A percentile compares a stretch with the other conserved stretches of the same genome.
Conservation (phyloP, 2,888 invertebrate genomes). For the Sussaba pulchella region DNA sequence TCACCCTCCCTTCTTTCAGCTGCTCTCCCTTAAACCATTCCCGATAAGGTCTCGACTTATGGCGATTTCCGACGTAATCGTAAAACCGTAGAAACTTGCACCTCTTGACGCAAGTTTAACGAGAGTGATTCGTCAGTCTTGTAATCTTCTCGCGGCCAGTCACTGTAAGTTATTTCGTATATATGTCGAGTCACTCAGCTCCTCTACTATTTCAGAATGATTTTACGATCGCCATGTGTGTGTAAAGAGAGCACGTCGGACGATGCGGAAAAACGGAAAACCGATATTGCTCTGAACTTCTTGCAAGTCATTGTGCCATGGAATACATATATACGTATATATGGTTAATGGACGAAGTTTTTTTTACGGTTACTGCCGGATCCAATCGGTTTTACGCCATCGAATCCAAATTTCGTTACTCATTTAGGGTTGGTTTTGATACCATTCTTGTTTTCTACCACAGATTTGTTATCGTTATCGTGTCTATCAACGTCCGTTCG, state of each 20-base stretch:
- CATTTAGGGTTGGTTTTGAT: no score
- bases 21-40: no score
- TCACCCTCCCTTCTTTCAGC: no score
- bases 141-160: not conserved
- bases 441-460: no score
- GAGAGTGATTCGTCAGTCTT: not conserved
- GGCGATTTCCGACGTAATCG: not conserved
- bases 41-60: no score
- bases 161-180: conserved; percentile 1
- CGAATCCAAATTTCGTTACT: no score
- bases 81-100: not conserved
- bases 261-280: not conserved
- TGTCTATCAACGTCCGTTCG: not conserved
- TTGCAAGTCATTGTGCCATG: not conserved
- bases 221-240: conserved; percentile 4
- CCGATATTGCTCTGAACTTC: not conserved
- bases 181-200: conserved; percentile 16
- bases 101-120: not conserved
- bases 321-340: not conserved
- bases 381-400: no score
- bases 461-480: conserved; percentile 18
- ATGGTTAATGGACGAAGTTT: not conserved
- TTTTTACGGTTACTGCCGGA: no score
- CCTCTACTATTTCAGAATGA: conserved; percentile 1
- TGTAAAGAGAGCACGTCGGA: not conserved